Evolutionary conservation across 2,797 vertebrate species (phyloP), one percentile per base, ranked within the genome.

Genomic region (Coccyzus lansbergi): DNA sequence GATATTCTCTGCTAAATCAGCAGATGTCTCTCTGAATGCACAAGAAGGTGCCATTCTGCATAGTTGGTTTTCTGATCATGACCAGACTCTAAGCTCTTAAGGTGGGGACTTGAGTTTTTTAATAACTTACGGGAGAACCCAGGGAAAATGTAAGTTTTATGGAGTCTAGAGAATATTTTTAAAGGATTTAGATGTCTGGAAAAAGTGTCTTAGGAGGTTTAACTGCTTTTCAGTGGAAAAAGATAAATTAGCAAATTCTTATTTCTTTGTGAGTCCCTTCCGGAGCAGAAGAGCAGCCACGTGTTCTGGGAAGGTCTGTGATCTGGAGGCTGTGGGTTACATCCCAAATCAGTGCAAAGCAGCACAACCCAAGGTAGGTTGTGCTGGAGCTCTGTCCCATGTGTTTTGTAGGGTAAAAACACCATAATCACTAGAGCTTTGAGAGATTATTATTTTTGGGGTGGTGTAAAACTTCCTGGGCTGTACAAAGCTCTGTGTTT

Each of bases 151-250:
- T 83, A 95, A 91, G 84, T 95, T 96, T 96, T 96, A 94, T 94
- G 91, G 95, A 94, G 95, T 96, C 94, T 96, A 91, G 93, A 96
- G 95, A 93, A 94, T 96, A 96, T 96, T 96, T 96, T 94, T 87
- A 86, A 95, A 95, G 91, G 94, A 95, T 96, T 95, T 95, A 85
- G 92, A 78, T 93, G 96, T 96, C 96, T 96, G 95, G 96, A 79
- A 96, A 95, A 95, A 93, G 86, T 89, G 93, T 96, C 91, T 95
- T 94, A 92, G 88, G 79, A 95, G 91, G 80, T 95, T 96, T 93
- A 96, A 93, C 72, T 89, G 82, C 94, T 94, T 96, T 95, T 78
- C 91, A 91, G 86, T 80, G 91, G 84, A 64, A 90, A 93, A 93
- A 91, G 89, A 84, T 7, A 55, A 28, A 88, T 68, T 84, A 94